Evolutionary conservation across 2,797 vertebrate species (phyloP), one percentile per base, ranked within the genome.

Genomic region (Enteromius afrohamiltoni): DNA sequence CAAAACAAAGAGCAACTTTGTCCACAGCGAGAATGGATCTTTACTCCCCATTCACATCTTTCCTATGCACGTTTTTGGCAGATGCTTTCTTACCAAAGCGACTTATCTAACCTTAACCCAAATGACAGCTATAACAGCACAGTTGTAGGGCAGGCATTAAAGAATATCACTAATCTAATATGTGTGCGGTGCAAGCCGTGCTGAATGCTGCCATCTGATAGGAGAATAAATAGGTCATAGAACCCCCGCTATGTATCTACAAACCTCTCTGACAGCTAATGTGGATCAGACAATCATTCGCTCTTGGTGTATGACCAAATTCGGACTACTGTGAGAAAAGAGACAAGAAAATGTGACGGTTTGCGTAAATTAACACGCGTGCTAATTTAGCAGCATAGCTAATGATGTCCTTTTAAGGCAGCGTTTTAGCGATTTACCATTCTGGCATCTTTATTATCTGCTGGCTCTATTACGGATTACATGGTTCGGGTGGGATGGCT

Each of bases 101-200:
- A 75, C 83, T 80, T 79, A 85, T 77, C 79, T 80, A 87, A 88
- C 65, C 76, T 87, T 78, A 86, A 80, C 73, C 68, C 40, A 85
- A 91, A 90, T 77, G 42, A 60, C 76, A 69, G 23, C 13, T 21
- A 40, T 77, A 83, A 85, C 83, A 78, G 76, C 31, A 68, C 65
- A 62, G 51, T 80, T 70, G 55, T 47, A 77, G 79, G 4, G 77
- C 60, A 84, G 77, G 23, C 84, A 91, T 90, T 89, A 89, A 83
- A 79, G 77, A 85, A 90, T 88, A 92, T 89, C 49, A 88, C 70
- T 90, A 87, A 90, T 88, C 80, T 88, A 90, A 89, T 87, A 87
- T 83, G 84, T 71, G 77, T 82, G 80, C 83, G 29, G 40, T 86
- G 71, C 76, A 81, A 88, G 81, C 67, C 51, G 26, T 88, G 87